A percentile compares a stretch with the other conserved stretches of the same genome.
phyloP scores from a whole-genome alignment of 2,888 invertebrate genomes.

The Athalia rosae region DNA sequence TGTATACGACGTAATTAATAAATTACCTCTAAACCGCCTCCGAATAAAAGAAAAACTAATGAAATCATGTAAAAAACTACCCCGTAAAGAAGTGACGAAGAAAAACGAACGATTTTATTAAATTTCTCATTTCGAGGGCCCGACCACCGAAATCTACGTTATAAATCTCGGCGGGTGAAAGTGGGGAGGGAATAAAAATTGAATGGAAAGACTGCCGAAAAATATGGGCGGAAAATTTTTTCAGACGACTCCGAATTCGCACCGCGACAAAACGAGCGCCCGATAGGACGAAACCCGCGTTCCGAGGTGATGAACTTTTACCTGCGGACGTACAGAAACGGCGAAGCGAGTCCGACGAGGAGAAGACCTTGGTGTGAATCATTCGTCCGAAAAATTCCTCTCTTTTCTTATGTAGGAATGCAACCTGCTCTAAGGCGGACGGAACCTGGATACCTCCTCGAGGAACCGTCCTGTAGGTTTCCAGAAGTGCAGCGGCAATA shows the following conservation, averaged over 20 bases:
- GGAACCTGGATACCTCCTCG: neutral
- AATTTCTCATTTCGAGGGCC: too few relatives aligned
- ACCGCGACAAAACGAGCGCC: too few relatives aligned
- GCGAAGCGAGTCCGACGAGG: neutral
- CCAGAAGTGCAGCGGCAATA: neutral
- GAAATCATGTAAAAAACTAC: neutral
- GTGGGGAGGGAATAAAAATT: neutral
- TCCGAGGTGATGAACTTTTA: too few relatives aligned
- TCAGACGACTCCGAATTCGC: neutral
- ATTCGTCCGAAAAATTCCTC: constrained; percentile 16
- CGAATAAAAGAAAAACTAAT: neutral
- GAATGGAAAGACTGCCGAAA: neutral
- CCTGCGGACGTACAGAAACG: neutral
- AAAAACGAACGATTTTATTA: neutral
- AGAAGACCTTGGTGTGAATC: constrained; percentile 31
- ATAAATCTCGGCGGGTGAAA: neutral
- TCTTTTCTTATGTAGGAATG: constrained; percentile 27
- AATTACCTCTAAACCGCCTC: neutral
- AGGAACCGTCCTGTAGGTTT: neutral
- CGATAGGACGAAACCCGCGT: too few relatives aligned
- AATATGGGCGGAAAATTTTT: neutral
- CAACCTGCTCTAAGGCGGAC: constrained; percentile 29
- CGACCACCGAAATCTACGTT: neutral
- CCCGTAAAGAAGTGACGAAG: neutral
- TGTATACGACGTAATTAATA: neutral